A percentile compares a stretch with the other conserved stretches of the same genome.
These are phyloP conservation scores for Notodonta dromedarius DNA, from an alignment of 2,888 invertebrate genomes.

Conservation along the genomic window DNA sequence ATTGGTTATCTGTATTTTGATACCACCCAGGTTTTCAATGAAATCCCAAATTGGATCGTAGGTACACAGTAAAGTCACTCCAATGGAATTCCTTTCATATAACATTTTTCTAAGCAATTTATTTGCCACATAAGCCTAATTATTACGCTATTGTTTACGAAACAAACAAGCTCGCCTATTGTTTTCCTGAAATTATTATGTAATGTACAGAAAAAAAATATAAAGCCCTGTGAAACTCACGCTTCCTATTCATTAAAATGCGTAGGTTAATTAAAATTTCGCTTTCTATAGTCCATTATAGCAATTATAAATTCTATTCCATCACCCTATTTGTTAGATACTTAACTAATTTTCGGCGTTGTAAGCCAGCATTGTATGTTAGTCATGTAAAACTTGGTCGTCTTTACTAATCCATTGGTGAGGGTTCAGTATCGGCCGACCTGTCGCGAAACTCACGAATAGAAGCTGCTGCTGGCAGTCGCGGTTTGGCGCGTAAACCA, in stretches of 20 bases:
- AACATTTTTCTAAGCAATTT: no score
- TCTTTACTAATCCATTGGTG: constrained; percentile 26
- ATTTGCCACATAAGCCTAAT: constrained; percentile 16
- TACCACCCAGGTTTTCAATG: no score
- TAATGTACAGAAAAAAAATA: constrained; percentile 38
- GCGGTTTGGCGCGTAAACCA: constrained; percentile 65
- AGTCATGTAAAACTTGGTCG: constrained; percentile 21
- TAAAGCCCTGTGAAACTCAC: constrained; percentile 39
- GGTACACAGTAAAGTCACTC: no score
- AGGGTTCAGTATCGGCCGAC: constrained; percentile 27
- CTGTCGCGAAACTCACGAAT: constrained; percentile 13
- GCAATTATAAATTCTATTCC: constrained; percentile 9
- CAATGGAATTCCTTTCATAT: no score
- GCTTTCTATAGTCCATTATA: constrained; percentile 20
- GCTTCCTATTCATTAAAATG: constrained; percentile 48
- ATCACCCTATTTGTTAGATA: constrained; percentile 16
- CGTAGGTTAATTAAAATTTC: constrained; percentile 41
- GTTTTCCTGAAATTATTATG: constrained; percentile 44
- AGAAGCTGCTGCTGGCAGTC: constrained; percentile 45
- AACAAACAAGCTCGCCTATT: constrained; percentile 36
- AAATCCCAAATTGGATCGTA: no score
- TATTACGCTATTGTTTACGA: constrained; percentile 44
- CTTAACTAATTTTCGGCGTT: background rate
- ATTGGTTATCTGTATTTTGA: no score
- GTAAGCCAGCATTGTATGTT: constrained; percentile 25